Evolutionary conservation across 2,888 invertebrate genomes (phyloP).

Genomic region (Fissipunctia ypsillon): DNA sequence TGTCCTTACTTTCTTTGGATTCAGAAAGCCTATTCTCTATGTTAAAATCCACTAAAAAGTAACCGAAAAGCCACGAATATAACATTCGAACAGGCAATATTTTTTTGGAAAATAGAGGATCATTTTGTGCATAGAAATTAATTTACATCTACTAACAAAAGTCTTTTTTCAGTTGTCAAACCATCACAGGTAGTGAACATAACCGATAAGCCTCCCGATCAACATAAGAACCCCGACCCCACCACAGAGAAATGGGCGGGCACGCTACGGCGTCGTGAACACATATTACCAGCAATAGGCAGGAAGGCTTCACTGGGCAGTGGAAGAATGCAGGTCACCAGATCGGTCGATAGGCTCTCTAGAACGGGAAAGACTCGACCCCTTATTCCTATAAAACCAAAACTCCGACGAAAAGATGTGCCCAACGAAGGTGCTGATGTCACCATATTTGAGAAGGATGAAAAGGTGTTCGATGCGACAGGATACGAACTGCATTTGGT

Average conservation of each 20-base stretch:
- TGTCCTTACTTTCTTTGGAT: not conserved
- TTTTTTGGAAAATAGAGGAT: not conserved
- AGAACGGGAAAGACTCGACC: constrained; percentile 74
- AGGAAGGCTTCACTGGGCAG: constrained; percentile 84
- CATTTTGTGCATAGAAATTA: not conserved
- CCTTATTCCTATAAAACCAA: constrained; percentile 82
- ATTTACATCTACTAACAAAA: not conserved
- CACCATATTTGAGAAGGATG: constrained; percentile 83
- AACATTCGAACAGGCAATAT: not conserved
- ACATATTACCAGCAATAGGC: constrained; percentile 91
- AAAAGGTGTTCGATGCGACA: constrained; percentile 91
- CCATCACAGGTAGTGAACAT: constrained; percentile 80
- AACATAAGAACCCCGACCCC: constrained; percentile 81
- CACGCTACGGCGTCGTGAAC: constrained; percentile 92
- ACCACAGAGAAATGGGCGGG: constrained; percentile 93
- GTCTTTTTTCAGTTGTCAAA: constrained; percentile 81
- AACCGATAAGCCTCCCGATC: constrained; percentile 77
- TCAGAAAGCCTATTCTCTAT: not conserved
- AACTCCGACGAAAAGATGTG: constrained; percentile 78
- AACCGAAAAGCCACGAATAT: not conserved
- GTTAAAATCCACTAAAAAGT: not conserved
- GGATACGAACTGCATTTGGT: constrained; percentile 95
- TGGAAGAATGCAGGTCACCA: constrained; percentile 78
- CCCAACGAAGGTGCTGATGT: constrained; percentile 82
- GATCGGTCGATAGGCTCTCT: constrained; percentile 86